Base-by-base conservation (phyloP, 2,113 vertebrate genomes). In the Tauraco erythrolophus region DNA sequence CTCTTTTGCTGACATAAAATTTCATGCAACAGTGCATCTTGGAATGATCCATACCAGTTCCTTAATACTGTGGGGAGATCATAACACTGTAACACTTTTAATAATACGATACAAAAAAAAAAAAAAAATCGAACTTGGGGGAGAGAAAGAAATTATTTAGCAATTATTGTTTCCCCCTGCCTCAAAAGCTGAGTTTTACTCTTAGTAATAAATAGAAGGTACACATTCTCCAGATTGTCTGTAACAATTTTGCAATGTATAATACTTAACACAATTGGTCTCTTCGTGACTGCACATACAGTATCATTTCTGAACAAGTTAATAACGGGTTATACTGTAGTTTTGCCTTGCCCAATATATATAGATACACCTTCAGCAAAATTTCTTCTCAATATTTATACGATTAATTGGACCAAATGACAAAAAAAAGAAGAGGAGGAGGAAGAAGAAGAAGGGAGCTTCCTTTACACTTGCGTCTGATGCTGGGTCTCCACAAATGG, bases 381-480 rank as follows among this genome's bases (percentile, higher is more conserved):
- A 81, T 83, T 92, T 94, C 76, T 89, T 90, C 88, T 95, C 71
- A 80, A 87, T 57, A 58, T 94, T 97, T 94, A 94, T 56, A 77
- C 86, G 92, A 84, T 81, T 76, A 79, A 95, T 89, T 94, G 74
- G 94, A 77, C 35, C 87, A 71, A 94, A 88, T 92, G 43, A 83
- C 82, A 41, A 84, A 64, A 53, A 5, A 1, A 58, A 2, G 15
- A 79, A 21, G 53, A 84, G 6, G 35, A 92, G 5, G 53, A 88
- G 8, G 27, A 64, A 16, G 39, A 78, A 68, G 50, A 92, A 77
- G 54, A 77, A 80, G 50, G 69, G 48, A 35, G 27, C 17, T 65
- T 88, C 68, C 78, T 88, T 98, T 98, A 99, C 89, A 99, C 99
- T 95, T 99, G 99, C 33, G 99, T 99, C 97, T 99, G 99, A 88